Conservation (phyloP, 2,888 invertebrate genomes). For the Pristionchus entomophagus region DNA sequence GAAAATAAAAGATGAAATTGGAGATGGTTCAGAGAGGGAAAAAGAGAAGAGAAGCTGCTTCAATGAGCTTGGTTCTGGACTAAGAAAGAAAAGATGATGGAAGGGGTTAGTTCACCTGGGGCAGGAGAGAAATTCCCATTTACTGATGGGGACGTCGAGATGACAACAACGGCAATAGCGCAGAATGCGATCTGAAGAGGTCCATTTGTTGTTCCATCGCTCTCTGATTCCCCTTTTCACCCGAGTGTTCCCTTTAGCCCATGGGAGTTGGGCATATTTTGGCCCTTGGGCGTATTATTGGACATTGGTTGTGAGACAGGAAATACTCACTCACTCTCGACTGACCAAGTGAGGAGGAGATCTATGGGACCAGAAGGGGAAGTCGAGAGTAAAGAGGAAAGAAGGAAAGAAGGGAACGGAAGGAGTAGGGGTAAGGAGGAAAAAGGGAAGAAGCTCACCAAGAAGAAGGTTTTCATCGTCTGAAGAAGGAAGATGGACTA, state of each 20-base stretch:
- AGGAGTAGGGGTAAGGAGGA: background rate
- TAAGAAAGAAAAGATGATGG: background rate
- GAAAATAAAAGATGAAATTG: constrained; percentile 8
- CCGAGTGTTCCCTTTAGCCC: too few species aligned
- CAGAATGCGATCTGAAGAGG: background rate
- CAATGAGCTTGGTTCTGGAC: background rate
- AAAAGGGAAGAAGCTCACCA: background rate
- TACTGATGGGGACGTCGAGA: too few species aligned
- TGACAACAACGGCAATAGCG: background rate
- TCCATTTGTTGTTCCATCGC: background rate
- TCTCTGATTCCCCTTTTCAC: background rate
- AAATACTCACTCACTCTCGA: background rate
- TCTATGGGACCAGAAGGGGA: background rate
- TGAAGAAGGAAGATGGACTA: background rate
- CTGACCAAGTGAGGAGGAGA: background rate
- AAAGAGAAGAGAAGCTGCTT: background rate
- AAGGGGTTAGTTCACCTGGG: background rate
- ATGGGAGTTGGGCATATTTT: background rate
- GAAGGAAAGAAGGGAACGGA: background rate
- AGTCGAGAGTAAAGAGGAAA: background rate
- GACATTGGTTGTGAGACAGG: background rate
- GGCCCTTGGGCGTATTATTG: background rate
- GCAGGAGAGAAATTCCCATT: too few species aligned
- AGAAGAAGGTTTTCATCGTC: background rate
- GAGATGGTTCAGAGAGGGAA: constrained; percentile 6